Evolutionary conservation across 2,797 vertebrate genomes (phyloP).

Genomic region (Hephaestus fuliginosus): DNA sequence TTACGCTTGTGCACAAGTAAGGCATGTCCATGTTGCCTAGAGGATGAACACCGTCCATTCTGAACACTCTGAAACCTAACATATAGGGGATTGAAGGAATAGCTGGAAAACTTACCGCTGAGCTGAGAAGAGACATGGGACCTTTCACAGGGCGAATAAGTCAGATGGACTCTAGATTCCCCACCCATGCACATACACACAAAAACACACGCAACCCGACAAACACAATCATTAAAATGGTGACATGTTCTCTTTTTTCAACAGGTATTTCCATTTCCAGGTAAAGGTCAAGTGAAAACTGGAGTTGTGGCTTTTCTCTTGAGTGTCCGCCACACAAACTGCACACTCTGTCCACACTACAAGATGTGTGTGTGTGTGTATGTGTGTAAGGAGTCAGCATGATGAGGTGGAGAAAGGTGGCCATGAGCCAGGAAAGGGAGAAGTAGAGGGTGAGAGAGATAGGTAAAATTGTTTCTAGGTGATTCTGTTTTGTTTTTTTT

Average conservation of each 20-base stretch:
- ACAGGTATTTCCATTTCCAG: conserved; percentile 24
- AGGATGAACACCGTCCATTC: not conserved
- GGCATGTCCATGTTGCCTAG: too few relatives aligned
- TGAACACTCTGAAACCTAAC: not conserved
- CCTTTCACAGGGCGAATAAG: conserved; percentile 6
- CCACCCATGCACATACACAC: not conserved
- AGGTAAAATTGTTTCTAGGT: not conserved
- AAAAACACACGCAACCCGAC: not conserved
- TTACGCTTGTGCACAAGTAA: not conserved
- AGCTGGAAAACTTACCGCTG: not conserved
- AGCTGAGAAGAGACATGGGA: conserved; percentile 1
- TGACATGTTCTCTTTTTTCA: conserved; percentile 18
- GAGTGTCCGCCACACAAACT: not conserved
- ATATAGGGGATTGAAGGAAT: not conserved
- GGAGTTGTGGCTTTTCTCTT: conserved; percentile 7
- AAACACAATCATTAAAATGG: conserved; percentile 21
- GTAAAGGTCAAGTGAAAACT: conserved; percentile 59
- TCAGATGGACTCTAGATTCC: not conserved
- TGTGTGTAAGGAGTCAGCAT: conserved; percentile 8
- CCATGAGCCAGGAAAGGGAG: not conserved
- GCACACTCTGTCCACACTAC: not conserved
- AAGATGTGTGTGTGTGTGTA: not conserved
- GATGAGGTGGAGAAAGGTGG: not conserved
- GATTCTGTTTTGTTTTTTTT: not conserved
- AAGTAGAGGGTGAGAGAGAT: not conserved